Percentiles rank a stretch among this genome's conserved stretches.
Evolutionary conservation across 2,888 invertebrate species (phyloP).

Genomic region (Nomada fabriciana): DNA sequence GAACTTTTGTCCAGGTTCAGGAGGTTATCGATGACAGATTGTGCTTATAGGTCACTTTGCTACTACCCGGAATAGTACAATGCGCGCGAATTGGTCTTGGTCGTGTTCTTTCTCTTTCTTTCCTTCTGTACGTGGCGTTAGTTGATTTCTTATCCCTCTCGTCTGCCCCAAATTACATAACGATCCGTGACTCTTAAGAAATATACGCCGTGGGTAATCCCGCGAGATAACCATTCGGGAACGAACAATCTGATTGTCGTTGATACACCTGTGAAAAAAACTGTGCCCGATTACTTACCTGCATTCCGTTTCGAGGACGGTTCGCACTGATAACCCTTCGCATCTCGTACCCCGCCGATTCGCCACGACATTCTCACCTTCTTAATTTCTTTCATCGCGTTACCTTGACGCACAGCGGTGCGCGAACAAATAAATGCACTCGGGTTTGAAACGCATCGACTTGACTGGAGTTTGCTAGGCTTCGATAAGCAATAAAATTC

Average conservation of each 20-base stretch:
- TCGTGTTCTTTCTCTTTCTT: background rate
- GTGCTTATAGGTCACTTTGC: slow-evolving; percentile 62
- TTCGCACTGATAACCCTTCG: slow-evolving; percentile 61
- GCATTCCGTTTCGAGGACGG: slow-evolving; percentile 52
- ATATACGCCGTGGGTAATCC: too few species aligned
- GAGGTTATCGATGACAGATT: slow-evolving; percentile 71
- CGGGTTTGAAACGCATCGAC: slow-evolving; percentile 10
- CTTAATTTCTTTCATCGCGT: slow-evolving; percentile 43
- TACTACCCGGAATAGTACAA: slow-evolving; percentile 26
- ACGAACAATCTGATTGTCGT: too few species aligned
- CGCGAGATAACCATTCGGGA: too few species aligned
- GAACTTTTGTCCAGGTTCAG: slow-evolving; percentile 57
- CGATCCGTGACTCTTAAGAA: too few species aligned
- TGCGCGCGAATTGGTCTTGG: background rate
- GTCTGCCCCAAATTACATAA: slow-evolving; percentile 9
- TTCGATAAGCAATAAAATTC: background rate
- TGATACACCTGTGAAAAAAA: too few species aligned
- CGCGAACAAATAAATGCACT: slow-evolving; percentile 13
- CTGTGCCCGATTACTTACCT: slow-evolving; percentile 18
- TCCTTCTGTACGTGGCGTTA: background rate
- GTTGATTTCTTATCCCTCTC: background rate
- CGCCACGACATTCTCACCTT: slow-evolving; percentile 43
- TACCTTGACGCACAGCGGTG: slow-evolving; percentile 49
- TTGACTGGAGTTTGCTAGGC: background rate
- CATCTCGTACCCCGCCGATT: slow-evolving; percentile 43